A percentile compares a stretch with the other conserved stretches of the same genome.
Evolutionary conservation across 2,888 invertebrate species (phyloP).

Genomic region (Polydrusus tereticollis): DNA sequence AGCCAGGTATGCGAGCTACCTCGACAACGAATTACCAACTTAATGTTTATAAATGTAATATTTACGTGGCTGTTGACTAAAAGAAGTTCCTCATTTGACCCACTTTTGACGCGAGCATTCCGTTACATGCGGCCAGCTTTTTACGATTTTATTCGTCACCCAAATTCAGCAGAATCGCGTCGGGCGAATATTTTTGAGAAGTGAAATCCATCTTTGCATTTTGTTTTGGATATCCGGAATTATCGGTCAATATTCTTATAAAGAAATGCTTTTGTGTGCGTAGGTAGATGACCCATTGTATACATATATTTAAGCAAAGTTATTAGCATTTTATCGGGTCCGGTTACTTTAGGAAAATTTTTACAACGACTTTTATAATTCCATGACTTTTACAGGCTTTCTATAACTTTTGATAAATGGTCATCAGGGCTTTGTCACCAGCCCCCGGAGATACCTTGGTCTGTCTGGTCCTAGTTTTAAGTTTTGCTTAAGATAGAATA

Average conservation of each 20-base stretch:
- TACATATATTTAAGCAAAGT: neutral
- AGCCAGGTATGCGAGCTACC: too few species aligned
- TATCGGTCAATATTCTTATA: neutral
- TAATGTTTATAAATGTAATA: neutral
- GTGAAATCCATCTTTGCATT: conserved; percentile 27
- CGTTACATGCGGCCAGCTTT: conserved; percentile 25
- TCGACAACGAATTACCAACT: too few species aligned
- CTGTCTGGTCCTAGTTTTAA: too few species aligned
- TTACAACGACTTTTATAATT: too few species aligned
- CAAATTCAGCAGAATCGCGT: neutral
- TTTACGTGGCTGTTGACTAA: neutral
- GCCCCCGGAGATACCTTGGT: too few species aligned
- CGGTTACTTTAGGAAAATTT: too few species aligned
- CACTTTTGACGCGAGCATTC: conserved; percentile 19
- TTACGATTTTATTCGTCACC: conserved; percentile 19
- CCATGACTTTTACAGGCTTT: too few species aligned
- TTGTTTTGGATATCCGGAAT: conserved; percentile 15
- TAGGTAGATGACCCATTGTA: neutral
- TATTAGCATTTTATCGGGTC: too few species aligned
- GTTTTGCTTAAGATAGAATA: too few species aligned
- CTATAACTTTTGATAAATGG: too few species aligned
- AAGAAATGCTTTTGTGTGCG: neutral
- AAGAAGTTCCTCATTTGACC: conserved; percentile 9
- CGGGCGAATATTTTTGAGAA: conserved; percentile 4
- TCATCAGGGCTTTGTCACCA: too few species aligned